Percentiles rank a stretch among this genome's conserved stretches.
These are phyloP conservation scores for Strongylocentrotus purpuratus DNA, from an alignment of 35 echinoderm and acorn worm genomes.

Conservation along the genomic window DNA sequence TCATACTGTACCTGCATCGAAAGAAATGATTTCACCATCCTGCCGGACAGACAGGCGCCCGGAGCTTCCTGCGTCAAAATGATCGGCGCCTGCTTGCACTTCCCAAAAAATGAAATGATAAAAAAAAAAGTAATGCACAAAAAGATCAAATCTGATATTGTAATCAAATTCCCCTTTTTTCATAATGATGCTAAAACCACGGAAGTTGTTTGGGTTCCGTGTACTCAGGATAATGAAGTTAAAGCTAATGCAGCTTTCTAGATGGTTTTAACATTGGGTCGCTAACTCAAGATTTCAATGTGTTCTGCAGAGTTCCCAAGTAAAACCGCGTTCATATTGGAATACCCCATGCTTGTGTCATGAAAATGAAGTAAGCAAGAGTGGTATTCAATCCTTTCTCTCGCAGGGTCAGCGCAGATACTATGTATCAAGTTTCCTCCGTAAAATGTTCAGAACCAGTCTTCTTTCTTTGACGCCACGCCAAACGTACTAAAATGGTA, in stretches of 20 bases:
- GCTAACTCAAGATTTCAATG: not conserved
- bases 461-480: not conserved
- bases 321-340: not conserved
- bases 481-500: no score
- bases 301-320: not conserved
- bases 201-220: not conserved
- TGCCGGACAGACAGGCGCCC: not conserved
- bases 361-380: not conserved
- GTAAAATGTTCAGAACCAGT: not conserved
- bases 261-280: not conserved
- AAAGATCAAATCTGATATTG: not conserved
- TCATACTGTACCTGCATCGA: not conserved
- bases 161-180: not conserved
- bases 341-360: not conserved
- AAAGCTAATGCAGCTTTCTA: not conserved
- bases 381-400: not conserved
- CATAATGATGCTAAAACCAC: not conserved
- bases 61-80: not conserved
- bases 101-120: not conserved
- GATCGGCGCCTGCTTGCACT: not conserved
- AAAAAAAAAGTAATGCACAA: not conserved
- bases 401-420: not conserved
- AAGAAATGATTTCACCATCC: slow-evolving; percentile 10
- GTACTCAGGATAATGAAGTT: slow-evolving; percentile 9
- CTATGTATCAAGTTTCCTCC: not conserved